phyloP scores from a whole-genome alignment of 2,113 vertebrate genomes.

The Leptocoma aspasia region DNA sequence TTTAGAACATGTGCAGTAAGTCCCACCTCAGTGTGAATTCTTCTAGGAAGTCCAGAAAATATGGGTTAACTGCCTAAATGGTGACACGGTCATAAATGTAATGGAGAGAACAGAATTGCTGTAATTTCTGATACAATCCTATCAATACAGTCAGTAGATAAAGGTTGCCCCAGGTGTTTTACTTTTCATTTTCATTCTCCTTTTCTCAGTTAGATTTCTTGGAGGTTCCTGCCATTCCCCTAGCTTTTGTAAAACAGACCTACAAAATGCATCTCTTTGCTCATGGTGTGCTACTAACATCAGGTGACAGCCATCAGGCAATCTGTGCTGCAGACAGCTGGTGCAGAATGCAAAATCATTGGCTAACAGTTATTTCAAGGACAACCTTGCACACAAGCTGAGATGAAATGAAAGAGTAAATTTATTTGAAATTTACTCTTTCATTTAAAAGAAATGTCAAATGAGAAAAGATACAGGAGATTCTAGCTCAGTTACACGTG shows the following conservation, averaged over 20 bases:
- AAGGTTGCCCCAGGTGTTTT: not conserved
- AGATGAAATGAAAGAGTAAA: not conserved
- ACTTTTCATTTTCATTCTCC: not conserved
- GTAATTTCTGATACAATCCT: not conserved
- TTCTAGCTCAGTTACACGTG: not conserved
- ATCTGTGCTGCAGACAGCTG: not conserved
- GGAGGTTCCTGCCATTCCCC: not conserved
- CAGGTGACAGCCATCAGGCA: not conserved
- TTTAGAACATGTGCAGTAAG: not conserved
- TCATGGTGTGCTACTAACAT: not conserved
- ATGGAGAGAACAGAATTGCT: not conserved
- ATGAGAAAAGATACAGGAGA: not conserved
- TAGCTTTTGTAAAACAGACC: not conserved
- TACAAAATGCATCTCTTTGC: not conserved
- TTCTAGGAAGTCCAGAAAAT: not conserved
- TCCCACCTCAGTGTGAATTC: not conserved
- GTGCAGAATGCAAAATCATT: not conserved
- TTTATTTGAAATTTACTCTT: not conserved
- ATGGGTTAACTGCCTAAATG: not conserved
- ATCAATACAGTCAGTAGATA: not conserved
- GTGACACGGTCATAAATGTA: not conserved
- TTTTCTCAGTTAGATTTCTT: not conserved
- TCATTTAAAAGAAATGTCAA: not conserved
- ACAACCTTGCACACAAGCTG: not conserved
- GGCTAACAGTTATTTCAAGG: not conserved